Percentiles rank a stretch among this genome's conserved stretches.
Evolutionary conservation across 2,888 invertebrate genomes (phyloP).

Genomic region (Phaedon cochleariae): DNA sequence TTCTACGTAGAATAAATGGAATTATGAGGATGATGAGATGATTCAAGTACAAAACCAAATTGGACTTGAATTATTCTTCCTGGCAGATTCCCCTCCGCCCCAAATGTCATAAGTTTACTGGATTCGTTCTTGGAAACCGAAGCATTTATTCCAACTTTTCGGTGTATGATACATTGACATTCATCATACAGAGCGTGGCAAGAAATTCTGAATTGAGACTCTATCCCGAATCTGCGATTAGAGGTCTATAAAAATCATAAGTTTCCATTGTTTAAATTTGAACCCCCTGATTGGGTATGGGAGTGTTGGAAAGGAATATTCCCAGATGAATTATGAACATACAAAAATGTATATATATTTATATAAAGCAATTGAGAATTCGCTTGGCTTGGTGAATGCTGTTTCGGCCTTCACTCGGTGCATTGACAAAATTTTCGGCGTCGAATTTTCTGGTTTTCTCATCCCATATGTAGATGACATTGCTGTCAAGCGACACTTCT

Average conservation of each 20-base stretch:
- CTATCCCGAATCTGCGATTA: too few species aligned
- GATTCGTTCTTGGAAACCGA: constrained; percentile 15
- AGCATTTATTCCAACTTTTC: constrained; percentile 13
- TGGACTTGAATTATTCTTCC: constrained; percentile 16
- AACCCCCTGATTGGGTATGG: too few species aligned
- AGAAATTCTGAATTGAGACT: too few species aligned
- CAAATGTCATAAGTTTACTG: constrained; percentile 22
- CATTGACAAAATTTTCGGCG: constrained; percentile 7
- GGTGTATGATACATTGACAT: too few species aligned
- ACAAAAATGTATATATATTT: too few species aligned
- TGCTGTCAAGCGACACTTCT: not conserved
- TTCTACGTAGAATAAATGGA: constrained; percentile 20
- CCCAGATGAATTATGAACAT: too few species aligned
- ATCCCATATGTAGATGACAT: constrained; percentile 17
- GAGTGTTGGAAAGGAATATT: too few species aligned
- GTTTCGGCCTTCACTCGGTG: constrained; percentile 14
- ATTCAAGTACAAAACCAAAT: not conserved
- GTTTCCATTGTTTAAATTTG: too few species aligned
- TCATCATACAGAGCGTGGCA: too few species aligned
- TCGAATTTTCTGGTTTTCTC: not conserved
- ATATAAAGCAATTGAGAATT: too few species aligned
- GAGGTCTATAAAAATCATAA: too few species aligned
- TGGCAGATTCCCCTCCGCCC: constrained; percentile 21
- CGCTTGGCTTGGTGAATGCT: constrained; percentile 15
- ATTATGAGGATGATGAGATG: constrained; percentile 1